A percentile compares a stretch with the other conserved stretches of the same genome.
Conservation (phyloP, 1,140 invertebrate species). For the Elymnias hypermnestra region DNA sequence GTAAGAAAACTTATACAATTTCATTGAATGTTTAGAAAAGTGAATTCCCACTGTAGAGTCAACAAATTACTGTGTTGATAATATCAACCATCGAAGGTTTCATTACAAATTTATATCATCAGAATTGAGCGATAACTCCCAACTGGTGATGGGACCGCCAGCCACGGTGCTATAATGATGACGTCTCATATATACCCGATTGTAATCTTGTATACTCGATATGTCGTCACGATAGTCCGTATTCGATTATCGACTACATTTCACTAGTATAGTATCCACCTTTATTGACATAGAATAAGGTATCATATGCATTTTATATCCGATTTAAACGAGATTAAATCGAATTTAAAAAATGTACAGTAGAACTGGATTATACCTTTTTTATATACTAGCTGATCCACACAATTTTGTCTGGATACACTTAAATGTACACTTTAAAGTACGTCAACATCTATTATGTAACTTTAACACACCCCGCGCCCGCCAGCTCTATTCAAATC, state of each 20-base stretch:
- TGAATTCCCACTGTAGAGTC: slow-evolving; percentile 16
- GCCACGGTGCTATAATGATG: slow-evolving; percentile 6
- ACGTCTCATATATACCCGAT: slow-evolving; percentile 6
- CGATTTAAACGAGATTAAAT: neutral
- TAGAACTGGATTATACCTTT: too few species aligned
- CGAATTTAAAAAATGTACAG: too few species aligned
- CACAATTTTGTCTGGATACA: too few species aligned
- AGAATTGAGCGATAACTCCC: slow-evolving; percentile 63
- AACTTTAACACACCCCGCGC: too few species aligned
- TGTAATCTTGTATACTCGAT: slow-evolving; percentile 50
- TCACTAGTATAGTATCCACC: neutral
- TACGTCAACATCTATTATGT: too few species aligned
- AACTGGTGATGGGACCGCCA: slow-evolving; percentile 41
- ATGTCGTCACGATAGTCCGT: slow-evolving; percentile 47
- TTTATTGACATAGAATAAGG: neutral
- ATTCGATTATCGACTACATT: slow-evolving; percentile 5
- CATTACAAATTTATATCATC: slow-evolving; percentile 59
- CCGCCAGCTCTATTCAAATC: too few species aligned
- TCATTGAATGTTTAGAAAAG: slow-evolving; percentile 4
- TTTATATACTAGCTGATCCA: too few species aligned
- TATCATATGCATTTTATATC: too few species aligned
- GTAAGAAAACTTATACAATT: slow-evolving; percentile 5
- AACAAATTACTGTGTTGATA: slow-evolving; percentile 14
- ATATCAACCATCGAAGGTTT: slow-evolving; percentile 28
- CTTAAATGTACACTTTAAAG: too few species aligned